These are phyloP conservation scores for Drosophila ficusphila DNA, from an alignment of 1,140 invertebrate genomes.

Conservation along the genomic window DNA sequence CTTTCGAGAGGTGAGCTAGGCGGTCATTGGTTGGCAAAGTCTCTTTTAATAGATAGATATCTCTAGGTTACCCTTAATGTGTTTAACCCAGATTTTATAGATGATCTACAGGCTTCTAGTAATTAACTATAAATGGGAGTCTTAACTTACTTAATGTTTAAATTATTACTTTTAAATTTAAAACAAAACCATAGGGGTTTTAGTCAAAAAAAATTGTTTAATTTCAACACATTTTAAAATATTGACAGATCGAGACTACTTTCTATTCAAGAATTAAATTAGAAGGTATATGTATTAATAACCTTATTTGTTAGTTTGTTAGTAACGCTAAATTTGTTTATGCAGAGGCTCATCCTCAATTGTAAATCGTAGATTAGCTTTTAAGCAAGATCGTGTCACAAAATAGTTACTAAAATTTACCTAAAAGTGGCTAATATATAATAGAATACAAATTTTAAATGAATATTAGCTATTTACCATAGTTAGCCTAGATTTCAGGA, in stretches of 20 bases:
- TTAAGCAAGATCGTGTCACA: not conserved
- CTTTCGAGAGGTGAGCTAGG: constrained; percentile 75
- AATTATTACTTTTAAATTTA: too few relatives aligned
- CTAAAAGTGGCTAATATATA: not conserved
- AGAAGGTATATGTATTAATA: constrained; percentile 41
- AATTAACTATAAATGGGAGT: too few relatives aligned
- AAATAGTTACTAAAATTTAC: not conserved
- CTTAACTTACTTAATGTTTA: too few relatives aligned
- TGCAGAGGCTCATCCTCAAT: not conserved
- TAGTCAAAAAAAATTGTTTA: too few relatives aligned
- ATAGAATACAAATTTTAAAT: not conserved
- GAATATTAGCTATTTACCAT: not conserved
- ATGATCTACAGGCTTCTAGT: not conserved
- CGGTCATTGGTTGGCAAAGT: not conserved
- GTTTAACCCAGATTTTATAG: not conserved
- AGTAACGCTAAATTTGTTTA: not conserved
- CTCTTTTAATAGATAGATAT: not conserved
- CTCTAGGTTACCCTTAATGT: not conserved
- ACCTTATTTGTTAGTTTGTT: not conserved
- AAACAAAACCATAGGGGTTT: too few relatives aligned
- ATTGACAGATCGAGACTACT: constrained; percentile 38
- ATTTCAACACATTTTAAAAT: not conserved
- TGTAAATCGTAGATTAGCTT: not conserved
- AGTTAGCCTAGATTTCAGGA: not conserved
- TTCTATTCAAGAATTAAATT: constrained; percentile 47